Conservation (phyloP, 2,797 vertebrate species). For the Eulemur coronatus region DNA sequence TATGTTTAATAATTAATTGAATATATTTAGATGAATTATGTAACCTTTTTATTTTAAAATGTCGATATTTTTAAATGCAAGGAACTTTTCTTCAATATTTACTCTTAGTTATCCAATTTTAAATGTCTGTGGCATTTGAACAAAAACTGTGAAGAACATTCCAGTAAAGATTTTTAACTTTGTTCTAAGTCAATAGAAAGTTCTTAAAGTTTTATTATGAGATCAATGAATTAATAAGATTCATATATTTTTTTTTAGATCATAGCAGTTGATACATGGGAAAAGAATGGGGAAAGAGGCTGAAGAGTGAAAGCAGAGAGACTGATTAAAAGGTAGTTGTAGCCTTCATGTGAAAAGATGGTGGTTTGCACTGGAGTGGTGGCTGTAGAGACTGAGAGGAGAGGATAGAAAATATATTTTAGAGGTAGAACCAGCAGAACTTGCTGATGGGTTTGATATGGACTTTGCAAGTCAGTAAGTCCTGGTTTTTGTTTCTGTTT, state of each 20-base stretch:
- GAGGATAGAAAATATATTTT: not conserved
- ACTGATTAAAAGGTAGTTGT: not conserved
- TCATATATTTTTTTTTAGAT: not conserved
- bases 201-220: not conserved
- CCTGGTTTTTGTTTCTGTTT: not conserved
- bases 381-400: not conserved
- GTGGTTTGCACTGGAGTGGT: not conserved
- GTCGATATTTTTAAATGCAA: conserved; percentile 9
- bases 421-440: not conserved
- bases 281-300: not conserved
- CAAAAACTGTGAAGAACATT: not conserved
- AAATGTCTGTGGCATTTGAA: not conserved
- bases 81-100: not conserved
- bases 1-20: conserved; percentile 15
- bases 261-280: fast-evolving
- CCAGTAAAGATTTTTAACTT: not conserved
- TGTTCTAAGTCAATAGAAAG: not conserved
- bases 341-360: not conserved
- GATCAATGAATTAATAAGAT: not conserved
- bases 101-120: not conserved
- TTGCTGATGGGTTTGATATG: not conserved
- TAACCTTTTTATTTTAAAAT: not conserved
- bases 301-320: not conserved
- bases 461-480: not conserved
- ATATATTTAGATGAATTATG: not conserved